These are phyloP conservation scores for Aplodontia rufa DNA, from an alignment of 2,113 vertebrate species.

Conservation along the genomic window DNA sequence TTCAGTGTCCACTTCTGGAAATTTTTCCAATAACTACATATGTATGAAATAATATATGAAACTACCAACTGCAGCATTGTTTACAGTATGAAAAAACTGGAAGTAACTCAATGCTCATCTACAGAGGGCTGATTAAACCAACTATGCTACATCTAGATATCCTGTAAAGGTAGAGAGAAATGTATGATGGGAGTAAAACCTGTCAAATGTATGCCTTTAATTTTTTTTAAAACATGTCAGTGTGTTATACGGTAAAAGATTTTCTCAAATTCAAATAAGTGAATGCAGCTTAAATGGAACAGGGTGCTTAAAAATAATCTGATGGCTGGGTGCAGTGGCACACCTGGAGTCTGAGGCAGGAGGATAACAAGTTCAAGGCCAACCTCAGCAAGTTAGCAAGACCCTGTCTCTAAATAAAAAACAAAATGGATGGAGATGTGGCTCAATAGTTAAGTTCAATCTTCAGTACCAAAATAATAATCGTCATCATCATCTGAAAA, in stretches of 20 bases:
- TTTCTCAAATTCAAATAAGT: background rate
- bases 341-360: no score
- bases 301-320: background rate
- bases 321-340: no score
- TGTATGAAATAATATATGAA: slow-evolving; percentile 2
- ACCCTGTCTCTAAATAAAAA: no score
- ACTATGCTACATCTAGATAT: background rate
- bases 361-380: no score
- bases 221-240: background rate
- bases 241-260: background rate
- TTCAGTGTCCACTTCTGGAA: background rate
- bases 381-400: no score
- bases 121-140: background rate
- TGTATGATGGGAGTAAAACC: background rate
- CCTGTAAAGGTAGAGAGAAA: background rate
- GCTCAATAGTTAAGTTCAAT: no score
- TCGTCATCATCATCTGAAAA: no score
- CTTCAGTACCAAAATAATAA: no score
- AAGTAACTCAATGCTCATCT: background rate
- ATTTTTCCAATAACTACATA: background rate
- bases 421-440: no score
- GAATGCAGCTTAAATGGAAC: background rate
- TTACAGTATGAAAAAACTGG: background rate
- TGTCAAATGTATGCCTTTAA: background rate
- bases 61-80: background rate